Evolutionary conservation across 64 coral and sea anemone species (phyloP), one percentile per base, ranked within the genome.

Genomic region (Porites australiensis): DNA sequence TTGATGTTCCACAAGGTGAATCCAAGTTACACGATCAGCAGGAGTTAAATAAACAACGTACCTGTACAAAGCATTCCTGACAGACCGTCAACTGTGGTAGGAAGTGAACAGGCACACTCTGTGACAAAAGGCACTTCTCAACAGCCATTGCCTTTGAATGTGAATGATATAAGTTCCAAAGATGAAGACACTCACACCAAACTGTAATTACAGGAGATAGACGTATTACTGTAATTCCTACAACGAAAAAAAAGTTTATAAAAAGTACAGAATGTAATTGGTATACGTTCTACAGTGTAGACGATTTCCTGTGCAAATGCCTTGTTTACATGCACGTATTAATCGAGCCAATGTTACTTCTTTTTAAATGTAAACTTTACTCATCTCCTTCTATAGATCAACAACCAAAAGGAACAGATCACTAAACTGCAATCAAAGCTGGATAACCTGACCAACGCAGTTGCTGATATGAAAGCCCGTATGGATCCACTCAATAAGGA

Each of bases 401-500:
- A 95, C n/a, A 95, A 44, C 58, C 94, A 95, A 77, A 95, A 95
- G 72, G 94, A 95, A 54, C 94, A 91, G 75, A 95, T 95, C 51
- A 63, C 94, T 43, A 86, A 91, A 83, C 43, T 95, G 89, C 94
- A 95, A 77, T 82, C 72, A 0, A 69, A 89, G 14, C 65, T 88
- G 8, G 88, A 62, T 45, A 79, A 89, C 64, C 58, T 89, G 37
- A 71, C 87, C 53, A 82, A 37, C 52, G 46, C 23, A 27, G 67
- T 89, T 22, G 66, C 70, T 18, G 79, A 82, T 7, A 88, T 93
- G 92, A n/a, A 55, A 4, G 86, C 69, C 22, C 78, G 88, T 44
- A 88, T 88, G 86, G 85, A 88, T 55, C 92, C 57, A 18, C 70
- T 93, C 3, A 93, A 93, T 21, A 60, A 93, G 86, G 92, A 96